Evolutionary conservation across 2,113 vertebrate species (phyloP).

Genomic region (Ovis aries): DNA sequence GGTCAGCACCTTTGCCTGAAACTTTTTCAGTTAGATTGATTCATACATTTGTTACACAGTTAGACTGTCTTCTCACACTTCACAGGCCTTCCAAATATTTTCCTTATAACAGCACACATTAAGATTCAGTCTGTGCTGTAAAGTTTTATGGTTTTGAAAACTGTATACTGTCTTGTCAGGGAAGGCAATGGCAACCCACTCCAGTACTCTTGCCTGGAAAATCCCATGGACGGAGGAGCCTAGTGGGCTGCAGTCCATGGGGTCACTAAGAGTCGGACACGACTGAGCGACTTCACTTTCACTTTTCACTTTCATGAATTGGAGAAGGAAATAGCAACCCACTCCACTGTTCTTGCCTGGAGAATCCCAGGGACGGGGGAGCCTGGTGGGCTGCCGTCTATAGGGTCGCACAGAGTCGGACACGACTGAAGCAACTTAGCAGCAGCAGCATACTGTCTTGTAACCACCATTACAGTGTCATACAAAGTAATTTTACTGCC

Average conservation of each 20-base stretch:
- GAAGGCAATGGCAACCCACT: too few species aligned
- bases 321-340: too few species aligned
- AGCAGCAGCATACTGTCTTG: background rate
- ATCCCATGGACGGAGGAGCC: too few species aligned
- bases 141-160: background rate
- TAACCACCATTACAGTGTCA: background rate
- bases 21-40: background rate
- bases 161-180: background rate
- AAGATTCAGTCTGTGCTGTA: background rate
- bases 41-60: background rate
- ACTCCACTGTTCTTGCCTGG: too few species aligned
- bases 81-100: background rate
- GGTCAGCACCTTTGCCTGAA: background rate
- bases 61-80: background rate
- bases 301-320: too few species aligned
- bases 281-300: too few species aligned
- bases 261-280: too few species aligned
- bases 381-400: too few species aligned
- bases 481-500: background rate
- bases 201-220: too few species aligned
- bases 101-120: background rate
- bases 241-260: too few species aligned
- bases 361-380: too few species aligned
- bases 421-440: too few species aligned
- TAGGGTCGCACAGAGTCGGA: accelerated